These are phyloP conservation scores for Brachionus asplanchnoidis DNA, from an alignment of 1,140 invertebrate genomes.

Conservation along the genomic window DNA sequence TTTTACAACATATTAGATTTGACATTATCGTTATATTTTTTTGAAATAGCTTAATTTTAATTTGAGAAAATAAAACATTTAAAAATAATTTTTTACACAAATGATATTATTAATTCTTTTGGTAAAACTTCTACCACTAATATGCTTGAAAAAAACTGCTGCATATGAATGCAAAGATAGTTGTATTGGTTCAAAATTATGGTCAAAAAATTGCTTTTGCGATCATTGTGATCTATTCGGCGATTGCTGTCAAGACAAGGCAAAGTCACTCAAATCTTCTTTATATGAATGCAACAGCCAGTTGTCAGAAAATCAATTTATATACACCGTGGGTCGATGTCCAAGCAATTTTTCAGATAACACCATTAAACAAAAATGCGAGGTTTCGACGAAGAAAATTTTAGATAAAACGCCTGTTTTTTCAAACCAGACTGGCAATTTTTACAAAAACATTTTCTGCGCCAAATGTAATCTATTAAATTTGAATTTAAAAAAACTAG, in stretches of 20 bases:
- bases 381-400: not conserved
- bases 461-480: not conserved
- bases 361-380: not conserved
- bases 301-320: not conserved
- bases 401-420: not conserved
- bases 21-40: too few relatives aligned
- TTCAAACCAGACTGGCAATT: not conserved
- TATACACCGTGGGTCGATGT: not conserved
- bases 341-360: not conserved
- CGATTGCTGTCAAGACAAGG: not conserved
- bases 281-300: not conserved
- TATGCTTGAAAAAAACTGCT: not conserved
- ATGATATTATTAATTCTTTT: not conserved
- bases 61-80: not conserved
- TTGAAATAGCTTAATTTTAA: not conserved
- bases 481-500: not conserved
- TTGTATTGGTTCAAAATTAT: not conserved
- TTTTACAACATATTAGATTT: too few relatives aligned
- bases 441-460: not conserved
- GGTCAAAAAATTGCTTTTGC: not conserved
- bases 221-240: not conserved
- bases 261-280: not conserved
- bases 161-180: not conserved
- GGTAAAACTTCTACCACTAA: not conserved
- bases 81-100: not conserved